Base-by-base conservation (phyloP, 1,140 invertebrate genomes). In the Rhagoletis zephyria region DNA sequence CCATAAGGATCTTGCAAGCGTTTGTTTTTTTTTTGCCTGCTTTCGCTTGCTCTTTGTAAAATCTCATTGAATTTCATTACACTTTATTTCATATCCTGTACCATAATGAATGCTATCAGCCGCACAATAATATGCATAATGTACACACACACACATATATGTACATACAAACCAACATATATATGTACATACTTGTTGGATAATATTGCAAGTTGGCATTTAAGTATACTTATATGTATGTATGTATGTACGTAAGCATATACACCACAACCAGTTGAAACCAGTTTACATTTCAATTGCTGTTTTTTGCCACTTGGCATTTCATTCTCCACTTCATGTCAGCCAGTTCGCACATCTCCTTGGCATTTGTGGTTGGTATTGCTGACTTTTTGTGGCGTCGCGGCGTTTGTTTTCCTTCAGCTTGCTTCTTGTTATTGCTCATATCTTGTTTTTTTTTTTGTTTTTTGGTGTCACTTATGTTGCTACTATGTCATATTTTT, bases 401-500 rank as follows among this genome's bases (percentile, higher is more conserved):
- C n/a, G 6, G 12, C 12, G 61, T 63, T 56, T 30, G 30, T 30
- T 56, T 81, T 56, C 16, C 19, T 81, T 81, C 74, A 40, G 74
- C 74, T 56, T 3, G 48, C 48, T 56, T 51, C 74, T 19, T n/a
- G 56, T 56, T 81, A 81, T 12, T 59, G 74, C 56, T 56, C 74
- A 16, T 81, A 19, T 14, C 12, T 16, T 7, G 30, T 40, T 19
- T 19, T 30, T 60, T 60, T 64, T 64, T 64, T 19, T 64, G 4
- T 64, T 64, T 67, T 4, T 30, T 56, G 19, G 48, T 81, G 74
- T 81, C 74, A 81, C 48, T 56, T 56, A n/a, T 56, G 48, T 81
- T 81, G 74, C 74, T 81, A 51, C 48, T 56, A 59, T 59, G 74
- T 81, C 74, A 81, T 81, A 81, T 81, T 81, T 81, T 81, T 48